These are phyloP conservation scores for Cyclargus thomasi DNA, from an alignment of 1,140 invertebrate species.

Conservation along the genomic window DNA sequence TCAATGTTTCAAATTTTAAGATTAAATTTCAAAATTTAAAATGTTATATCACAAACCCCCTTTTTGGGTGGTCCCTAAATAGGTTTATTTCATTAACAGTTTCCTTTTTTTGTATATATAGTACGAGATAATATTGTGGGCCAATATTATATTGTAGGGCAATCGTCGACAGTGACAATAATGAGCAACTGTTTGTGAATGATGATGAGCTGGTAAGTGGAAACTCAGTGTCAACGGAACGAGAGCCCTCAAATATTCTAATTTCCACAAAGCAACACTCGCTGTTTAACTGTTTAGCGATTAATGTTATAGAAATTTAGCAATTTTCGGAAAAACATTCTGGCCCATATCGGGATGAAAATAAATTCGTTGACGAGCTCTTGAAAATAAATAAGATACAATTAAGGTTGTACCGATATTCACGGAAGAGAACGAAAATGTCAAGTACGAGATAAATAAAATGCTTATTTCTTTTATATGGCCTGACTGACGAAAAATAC, in stretches of 20 bases:
- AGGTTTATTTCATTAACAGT: no score
- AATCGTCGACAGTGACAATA: slow-evolving; percentile 9
- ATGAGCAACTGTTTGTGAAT: slow-evolving; percentile 14
- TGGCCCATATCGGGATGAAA: neutral
- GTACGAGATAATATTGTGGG: neutral
- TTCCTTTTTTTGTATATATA: no score
- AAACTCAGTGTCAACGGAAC: neutral
- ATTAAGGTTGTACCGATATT: neutral
- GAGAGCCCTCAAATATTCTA: slow-evolving; percentile 11
- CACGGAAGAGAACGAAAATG: neutral
- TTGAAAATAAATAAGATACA: neutral
- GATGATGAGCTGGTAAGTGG: slow-evolving; percentile 11
- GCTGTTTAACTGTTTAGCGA: neutral
- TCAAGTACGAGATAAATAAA: no score
- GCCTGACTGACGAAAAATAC: no score
- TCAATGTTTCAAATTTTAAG: no score
- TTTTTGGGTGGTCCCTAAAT: no score
- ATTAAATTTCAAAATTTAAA: no score
- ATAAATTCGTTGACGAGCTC: neutral
- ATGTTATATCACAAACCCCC: no score
- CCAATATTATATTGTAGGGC: slow-evolving; percentile 2
- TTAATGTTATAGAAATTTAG: neutral
- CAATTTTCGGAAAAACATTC: neutral
- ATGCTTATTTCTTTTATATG: no score
- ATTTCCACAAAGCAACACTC: neutral